Evolutionary conservation across 2,113 vertebrate genomes (phyloP), one percentile per base, ranked within the genome.

Genomic region (Lagenorhynchus albirostris): DNA sequence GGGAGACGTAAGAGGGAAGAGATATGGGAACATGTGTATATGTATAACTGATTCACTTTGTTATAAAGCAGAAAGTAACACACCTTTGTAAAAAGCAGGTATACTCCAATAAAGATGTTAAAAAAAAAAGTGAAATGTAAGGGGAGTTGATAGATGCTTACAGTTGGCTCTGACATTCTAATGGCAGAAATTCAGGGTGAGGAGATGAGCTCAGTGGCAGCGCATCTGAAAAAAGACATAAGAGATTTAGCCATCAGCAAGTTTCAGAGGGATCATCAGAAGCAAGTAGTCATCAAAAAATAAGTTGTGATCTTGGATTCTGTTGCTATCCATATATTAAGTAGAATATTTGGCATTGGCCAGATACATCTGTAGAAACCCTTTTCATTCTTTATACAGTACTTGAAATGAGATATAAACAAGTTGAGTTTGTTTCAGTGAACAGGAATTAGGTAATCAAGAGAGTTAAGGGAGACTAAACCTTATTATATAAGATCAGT

Each of bases 381-480:
- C 9, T 5, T 96, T 81, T 79, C 26, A n/a, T 74, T 92, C 25
- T 87, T 89, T 91, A 77, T 33, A 74, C 6, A 73, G 18, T 23
- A 94, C 38, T 92, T 94, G 47, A 97, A 91, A 74, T 86, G 36
- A 94, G 7, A 55, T 81, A 76, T 1, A 29, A 89, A 71, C 8
- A 92, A 85, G 67, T 33, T 63, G 53, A 91, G 63, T 67, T 86
- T 88, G 26, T 71, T 86, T 67, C 29, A 47, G 53, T 94, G 41
- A 74, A 79, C 15, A 92, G 53, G 92, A 79, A 63, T 55, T 91
- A 81, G 73, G 33, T 50, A 87, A 82, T 97, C n/a, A 92, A 74
- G 36, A 95, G 50, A 68, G 26, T 90, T 95, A 74, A 90, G 21
- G 33, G 41, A 80, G 33, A 84, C 18, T 89, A 89, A 82, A 47